Conservation (phyloP, 2,888 invertebrate genomes). For the Ischnus inquisitorius region DNA sequence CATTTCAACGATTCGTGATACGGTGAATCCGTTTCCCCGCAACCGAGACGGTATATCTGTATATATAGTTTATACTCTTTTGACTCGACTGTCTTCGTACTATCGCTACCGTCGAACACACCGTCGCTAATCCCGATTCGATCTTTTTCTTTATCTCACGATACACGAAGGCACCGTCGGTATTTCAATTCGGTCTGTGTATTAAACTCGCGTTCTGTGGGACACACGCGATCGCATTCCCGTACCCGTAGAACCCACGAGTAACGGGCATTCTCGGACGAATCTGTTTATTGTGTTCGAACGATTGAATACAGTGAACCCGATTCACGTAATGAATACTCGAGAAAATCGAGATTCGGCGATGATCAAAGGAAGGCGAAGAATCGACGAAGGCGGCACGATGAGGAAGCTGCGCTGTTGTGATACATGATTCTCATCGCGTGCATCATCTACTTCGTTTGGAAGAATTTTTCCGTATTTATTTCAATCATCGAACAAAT, state of each 20-base stretch:
- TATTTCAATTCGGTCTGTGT: not conserved
- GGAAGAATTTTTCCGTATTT: not conserved
- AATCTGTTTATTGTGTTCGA: constrained; percentile 15
- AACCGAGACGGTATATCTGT: constrained; percentile 14
- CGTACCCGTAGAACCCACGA: not conserved
- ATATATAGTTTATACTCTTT: constrained; percentile 52
- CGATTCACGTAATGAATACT: constrained; percentile 10
- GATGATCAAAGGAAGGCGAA: constrained; percentile 5
- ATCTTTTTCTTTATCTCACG: constrained; percentile 13
- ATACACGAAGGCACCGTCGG: not conserved
- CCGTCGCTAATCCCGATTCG: constrained; percentile 21
- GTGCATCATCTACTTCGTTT: not conserved
- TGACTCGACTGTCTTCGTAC: constrained; percentile 47
- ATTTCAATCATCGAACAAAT: not conserved
- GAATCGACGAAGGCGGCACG: not conserved
- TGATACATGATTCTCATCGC: constrained; percentile 2
- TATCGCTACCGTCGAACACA: constrained; percentile 29
- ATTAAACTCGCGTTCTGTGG: not conserved
- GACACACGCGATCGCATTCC: constrained; percentile 26
- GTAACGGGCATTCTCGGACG: not conserved
- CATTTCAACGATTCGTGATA: constrained; percentile 77
- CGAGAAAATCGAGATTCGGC: constrained; percentile 3
- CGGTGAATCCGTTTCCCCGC: constrained; percentile 25
- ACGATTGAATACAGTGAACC: constrained; percentile 4
- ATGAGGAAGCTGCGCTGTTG: not conserved